Conservation (phyloP, 2,113 vertebrate genomes). For the Nycticryphes semicollaris region DNA sequence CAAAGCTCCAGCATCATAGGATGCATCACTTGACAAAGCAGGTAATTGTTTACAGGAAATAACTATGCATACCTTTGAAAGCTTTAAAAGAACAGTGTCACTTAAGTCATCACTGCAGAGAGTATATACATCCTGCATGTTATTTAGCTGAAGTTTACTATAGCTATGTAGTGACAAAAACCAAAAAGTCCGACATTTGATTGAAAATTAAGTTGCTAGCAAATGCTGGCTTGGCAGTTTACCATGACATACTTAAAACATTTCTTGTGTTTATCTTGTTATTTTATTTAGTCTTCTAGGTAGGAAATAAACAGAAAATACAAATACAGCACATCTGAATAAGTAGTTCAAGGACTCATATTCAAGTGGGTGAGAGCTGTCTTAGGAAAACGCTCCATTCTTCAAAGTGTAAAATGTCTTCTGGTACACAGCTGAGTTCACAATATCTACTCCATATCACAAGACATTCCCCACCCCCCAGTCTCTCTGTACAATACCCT, state of each 20-base stretch:
- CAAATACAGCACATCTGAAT: not conserved
- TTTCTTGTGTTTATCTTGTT: not conserved
- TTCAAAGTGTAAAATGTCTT: not conserved
- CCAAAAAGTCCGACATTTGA: not conserved
- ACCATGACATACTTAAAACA: not conserved
- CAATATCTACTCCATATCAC: not conserved
- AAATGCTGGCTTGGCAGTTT: not conserved
- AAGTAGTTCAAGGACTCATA: not conserved
- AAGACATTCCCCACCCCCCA: not conserved
- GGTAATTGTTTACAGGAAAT: not conserved
- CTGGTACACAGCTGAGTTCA: not conserved
- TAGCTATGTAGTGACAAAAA: not conserved
- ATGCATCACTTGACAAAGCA: not conserved
- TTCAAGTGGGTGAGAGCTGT: not conserved
- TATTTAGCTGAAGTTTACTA: not conserved
- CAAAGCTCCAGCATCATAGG: not conserved
- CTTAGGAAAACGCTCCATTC: not conserved
- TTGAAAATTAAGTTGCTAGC: not conserved
- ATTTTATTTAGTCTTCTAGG: not conserved
- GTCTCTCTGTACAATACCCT: not conserved
- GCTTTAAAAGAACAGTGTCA: not conserved
- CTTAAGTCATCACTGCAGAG: not conserved
- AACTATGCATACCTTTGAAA: not conserved
- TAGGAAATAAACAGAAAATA: not conserved
- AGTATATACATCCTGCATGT: rapidly evolving